Conservation (phyloP, 2,797 vertebrate genomes). For the Takifugu rubripes region DNA sequence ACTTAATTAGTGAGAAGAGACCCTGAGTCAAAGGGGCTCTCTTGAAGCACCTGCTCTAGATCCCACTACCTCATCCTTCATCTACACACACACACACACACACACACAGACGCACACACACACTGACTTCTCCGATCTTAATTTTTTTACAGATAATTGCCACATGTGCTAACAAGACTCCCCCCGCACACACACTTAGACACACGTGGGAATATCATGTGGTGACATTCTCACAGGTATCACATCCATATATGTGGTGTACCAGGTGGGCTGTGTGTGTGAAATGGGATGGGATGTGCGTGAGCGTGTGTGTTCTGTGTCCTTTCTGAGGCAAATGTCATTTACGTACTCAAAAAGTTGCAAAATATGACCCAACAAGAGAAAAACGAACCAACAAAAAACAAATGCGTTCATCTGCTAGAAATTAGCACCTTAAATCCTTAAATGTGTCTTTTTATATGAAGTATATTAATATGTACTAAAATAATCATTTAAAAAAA, state of each 20-base stretch:
- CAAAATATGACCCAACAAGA: too few species aligned
- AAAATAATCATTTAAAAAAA: too few species aligned
- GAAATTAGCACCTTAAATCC: too few species aligned
- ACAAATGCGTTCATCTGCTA: too few species aligned
- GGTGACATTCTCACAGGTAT: conserved; percentile 80
- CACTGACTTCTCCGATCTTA: background rate
- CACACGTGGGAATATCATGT: conserved; percentile 65
- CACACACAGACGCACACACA: conserved; percentile 9
- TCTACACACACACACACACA: conserved; percentile 19
- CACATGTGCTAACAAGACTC: conserved; percentile 1
- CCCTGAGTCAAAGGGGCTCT: conserved; percentile 67
- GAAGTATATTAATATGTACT: too few species aligned
- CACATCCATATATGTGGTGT: conserved; percentile 60
- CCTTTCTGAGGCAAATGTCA: background rate
- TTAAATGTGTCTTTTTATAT: too few species aligned
- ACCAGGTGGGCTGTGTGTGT: conserved; percentile 49
- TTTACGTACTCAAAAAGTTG: too few species aligned
- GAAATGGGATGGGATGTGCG: conserved; percentile 4
- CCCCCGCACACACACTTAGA: conserved; percentile 4
- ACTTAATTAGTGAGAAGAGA: conserved; percentile 77
- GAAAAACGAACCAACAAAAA: too few species aligned
- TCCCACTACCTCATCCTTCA: conserved; percentile 8
- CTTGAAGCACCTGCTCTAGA: conserved; percentile 73
- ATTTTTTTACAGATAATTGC: background rate
- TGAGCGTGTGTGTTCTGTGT: conserved; percentile 1